Evolutionary conservation across 30 jellyfish, hydroid and myxozoan species (phyloP).

Genomic region (Pseudorhiza aurosa): DNA sequence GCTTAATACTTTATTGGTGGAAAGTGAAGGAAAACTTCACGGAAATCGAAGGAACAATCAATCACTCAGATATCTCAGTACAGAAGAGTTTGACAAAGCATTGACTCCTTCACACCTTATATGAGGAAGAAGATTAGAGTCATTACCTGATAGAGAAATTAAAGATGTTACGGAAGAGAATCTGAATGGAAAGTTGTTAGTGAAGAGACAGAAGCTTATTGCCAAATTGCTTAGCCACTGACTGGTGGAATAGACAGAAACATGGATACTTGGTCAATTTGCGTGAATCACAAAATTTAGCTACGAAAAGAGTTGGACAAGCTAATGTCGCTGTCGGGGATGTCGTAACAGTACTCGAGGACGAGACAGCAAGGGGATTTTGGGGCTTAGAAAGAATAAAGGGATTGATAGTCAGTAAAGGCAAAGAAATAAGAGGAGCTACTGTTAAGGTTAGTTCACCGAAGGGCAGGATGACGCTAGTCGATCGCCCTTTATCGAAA

Average conservation of each 20-base stretch:
- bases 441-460: slow-evolving; percentile 30
- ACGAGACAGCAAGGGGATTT: slow-evolving; percentile 14
- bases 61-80: slow-evolving; percentile 15
- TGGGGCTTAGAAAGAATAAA: slow-evolving; percentile 26
- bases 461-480: background rate
- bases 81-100: slow-evolving; percentile 26
- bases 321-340: slow-evolving; percentile 33
- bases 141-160: slow-evolving; percentile 5
- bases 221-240: background rate
- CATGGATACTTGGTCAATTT: slow-evolving; percentile 1
- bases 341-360: slow-evolving; percentile 17
- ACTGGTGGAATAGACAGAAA: slow-evolving; percentile 38
- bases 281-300: slow-evolving; percentile 10
- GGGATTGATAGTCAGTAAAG: slow-evolving; percentile 32
- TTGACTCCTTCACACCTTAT: slow-evolving; percentile 26
- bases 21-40: slow-evolving; percentile 12
- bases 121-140: slow-evolving; percentile 22
- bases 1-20: slow-evolving; percentile 11
- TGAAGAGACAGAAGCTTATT: slow-evolving; percentile 9
- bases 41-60: no score
- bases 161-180: slow-evolving; percentile 36
- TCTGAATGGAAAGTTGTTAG: background rate
- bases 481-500: slow-evolving; percentile 7
- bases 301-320: slow-evolving; percentile 9
- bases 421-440: slow-evolving; percentile 22